These are phyloP conservation scores for Heteromurus nitidus DNA, from an alignment of 2,888 invertebrate genomes.

Conservation along the genomic window DNA sequence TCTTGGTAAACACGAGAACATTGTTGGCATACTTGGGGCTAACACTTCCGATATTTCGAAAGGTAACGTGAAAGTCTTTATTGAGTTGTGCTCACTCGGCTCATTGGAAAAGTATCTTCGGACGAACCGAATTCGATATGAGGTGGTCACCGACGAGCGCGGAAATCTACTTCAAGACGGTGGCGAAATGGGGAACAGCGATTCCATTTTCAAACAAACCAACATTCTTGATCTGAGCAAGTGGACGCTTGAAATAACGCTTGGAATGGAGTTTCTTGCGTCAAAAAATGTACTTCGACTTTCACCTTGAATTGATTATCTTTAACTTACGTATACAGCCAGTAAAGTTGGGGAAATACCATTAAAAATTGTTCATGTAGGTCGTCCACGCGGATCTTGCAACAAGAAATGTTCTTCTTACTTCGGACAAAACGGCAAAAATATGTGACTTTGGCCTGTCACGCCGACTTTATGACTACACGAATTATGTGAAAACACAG, in stretches of 20 bases:
- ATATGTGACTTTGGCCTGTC: conserved; percentile 4
- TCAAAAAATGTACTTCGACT: neutral
- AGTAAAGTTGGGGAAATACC: neutral
- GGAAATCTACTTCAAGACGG: neutral
- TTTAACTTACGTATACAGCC: neutral
- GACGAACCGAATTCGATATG: neutral
- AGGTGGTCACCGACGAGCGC: too few species aligned
- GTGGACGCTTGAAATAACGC: neutral
- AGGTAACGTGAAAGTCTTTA: neutral
- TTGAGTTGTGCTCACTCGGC: neutral
- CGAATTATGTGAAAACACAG: conserved; percentile 29
- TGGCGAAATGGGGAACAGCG: neutral
- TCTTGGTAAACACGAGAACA: conserved; percentile 50
- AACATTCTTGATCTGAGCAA: neutral
- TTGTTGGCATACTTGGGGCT: conserved; percentile 49
- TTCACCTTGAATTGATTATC: neutral
- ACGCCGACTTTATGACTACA: neutral
- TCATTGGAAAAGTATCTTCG: neutral
- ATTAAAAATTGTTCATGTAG: neutral
- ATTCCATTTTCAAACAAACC: neutral
- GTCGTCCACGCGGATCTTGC: conserved; percentile 1
- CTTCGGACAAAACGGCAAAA: neutral
- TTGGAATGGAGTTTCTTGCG: neutral
- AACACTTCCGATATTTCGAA: conserved; percentile 39
- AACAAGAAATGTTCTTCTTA: neutral